Conservation (phyloP, 1,140 invertebrate genomes). For the Eurosta solidaginis region DNA sequence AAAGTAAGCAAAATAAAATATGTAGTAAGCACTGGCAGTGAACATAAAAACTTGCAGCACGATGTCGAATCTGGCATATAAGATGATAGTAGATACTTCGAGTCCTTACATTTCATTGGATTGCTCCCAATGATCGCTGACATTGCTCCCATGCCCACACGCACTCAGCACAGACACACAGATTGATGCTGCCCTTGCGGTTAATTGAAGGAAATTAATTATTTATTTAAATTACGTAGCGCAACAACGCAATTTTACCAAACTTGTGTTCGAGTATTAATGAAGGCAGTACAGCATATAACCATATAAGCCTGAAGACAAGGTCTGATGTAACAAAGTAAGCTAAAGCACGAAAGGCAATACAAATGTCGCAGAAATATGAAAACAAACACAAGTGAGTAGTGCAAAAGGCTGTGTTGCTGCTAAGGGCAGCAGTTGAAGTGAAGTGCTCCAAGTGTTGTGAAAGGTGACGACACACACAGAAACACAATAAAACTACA, state of each 20-base stretch:
- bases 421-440: not conserved
- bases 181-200: conserved; percentile 34
- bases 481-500: not conserved
- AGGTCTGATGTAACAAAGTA: not conserved
- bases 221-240: conserved; percentile 55
- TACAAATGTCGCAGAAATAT: not conserved
- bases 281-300: too few relatives aligned
- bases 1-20: not conserved
- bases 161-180: not conserved
- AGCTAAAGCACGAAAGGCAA: not conserved
- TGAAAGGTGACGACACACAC: not conserved
- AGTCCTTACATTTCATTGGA: not conserved
- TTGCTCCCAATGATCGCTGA: too few relatives aligned
- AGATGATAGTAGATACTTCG: not conserved
- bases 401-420: too few relatives aligned
- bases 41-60: too few relatives aligned
- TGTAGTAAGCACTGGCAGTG: not conserved
- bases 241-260: conserved; percentile 33
- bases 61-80: not conserved
- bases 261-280: too few relatives aligned
- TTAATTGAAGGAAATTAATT: conserved; percentile 57
- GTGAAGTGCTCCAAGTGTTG: too few relatives aligned
- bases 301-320: not conserved
- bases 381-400: too few relatives aligned
- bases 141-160: not conserved